Evolutionary conservation across 2,113 vertebrate species (phyloP), one percentile per base, ranked within the genome.

Genomic region (Grammomys dolichurus): DNA sequence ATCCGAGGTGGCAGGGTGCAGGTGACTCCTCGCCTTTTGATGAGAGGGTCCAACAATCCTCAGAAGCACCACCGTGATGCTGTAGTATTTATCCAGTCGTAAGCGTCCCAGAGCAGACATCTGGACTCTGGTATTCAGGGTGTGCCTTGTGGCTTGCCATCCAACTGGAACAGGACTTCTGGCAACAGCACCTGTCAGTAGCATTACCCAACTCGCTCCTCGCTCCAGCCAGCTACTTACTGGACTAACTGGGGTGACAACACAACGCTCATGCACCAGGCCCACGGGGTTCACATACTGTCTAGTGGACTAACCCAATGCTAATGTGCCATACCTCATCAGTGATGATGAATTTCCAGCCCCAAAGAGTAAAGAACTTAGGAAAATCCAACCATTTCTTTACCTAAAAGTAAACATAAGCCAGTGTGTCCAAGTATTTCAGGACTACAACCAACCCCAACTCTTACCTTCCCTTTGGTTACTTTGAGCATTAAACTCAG

Each of bases 131-230:
- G 65, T 14, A 4, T 22, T 92, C 70, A 63, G 89, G 80, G 86
- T 1, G 3, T 67, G 89, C 89, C 92, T 31, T 56, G 20, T 69
- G 77, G 77, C 77, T 96, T 67, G 26, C 89, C 33, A 24, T 89
- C 94, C 86, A 85, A 19, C 72, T 91, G 89, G 96, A 96, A 91
- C 77, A 78, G 22, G 69, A 40, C 58, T 95, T 93, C 77, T 87
- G 96, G 94, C 93, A 82, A 48, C 40, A 36, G 16, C 63, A 70
- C 70, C 70, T 77, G 70, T 78, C 65, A 46, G 81, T 54, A 95
- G 77, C 89, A 48, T 91, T 88, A 97, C 93, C 81, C 85, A 72
- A 77, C 60, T 76, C 1, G 3, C 90, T 48, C 69, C 82, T 81
- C 46, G 9, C 16, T n/a, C 16, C 22, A 48, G 72, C 77, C 94